A percentile compares a stretch with the other conserved stretches of the same genome.
Conservation (phyloP, 1,140 invertebrate genomes). For the Caenorhabditis brenneri region DNA sequence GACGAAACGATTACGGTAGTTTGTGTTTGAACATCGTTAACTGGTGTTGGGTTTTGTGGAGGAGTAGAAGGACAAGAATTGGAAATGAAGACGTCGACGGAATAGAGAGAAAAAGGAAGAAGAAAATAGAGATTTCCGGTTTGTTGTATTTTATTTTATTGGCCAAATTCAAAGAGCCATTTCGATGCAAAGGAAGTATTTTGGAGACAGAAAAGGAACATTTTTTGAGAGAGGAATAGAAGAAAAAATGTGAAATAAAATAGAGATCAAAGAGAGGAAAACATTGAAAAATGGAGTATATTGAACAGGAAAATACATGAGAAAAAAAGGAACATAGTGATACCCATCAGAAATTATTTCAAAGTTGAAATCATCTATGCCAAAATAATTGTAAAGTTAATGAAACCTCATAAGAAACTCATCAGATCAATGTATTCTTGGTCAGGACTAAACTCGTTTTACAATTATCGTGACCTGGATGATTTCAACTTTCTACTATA, state of each 20-base stretch:
- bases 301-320: too few relatives aligned
- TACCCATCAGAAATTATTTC: neutral
- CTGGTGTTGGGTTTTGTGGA: neutral
- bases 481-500: too few relatives aligned
- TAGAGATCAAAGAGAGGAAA: neutral
- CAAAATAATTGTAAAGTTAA: too few relatives aligned
- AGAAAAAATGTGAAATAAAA: neutral
- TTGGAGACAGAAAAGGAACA: neutral
- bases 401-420: neutral
- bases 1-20: constrained; percentile 40
- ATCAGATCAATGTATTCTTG: too few relatives aligned
- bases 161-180: neutral
- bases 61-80: constrained; percentile 32
- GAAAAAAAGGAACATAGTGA: neutral
- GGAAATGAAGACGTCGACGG: neutral
- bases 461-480: too few relatives aligned
- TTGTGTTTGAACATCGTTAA: constrained; percentile 39
- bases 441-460: too few relatives aligned
- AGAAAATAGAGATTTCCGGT: neutral
- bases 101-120: neutral
- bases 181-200: neutral
- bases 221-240: neutral
- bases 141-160: constrained; percentile 33
- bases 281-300: neutral
- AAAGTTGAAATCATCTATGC: too few relatives aligned